Base-by-base conservation (phyloP, 2,797 vertebrate genomes). In the Nasua narica region DNA sequence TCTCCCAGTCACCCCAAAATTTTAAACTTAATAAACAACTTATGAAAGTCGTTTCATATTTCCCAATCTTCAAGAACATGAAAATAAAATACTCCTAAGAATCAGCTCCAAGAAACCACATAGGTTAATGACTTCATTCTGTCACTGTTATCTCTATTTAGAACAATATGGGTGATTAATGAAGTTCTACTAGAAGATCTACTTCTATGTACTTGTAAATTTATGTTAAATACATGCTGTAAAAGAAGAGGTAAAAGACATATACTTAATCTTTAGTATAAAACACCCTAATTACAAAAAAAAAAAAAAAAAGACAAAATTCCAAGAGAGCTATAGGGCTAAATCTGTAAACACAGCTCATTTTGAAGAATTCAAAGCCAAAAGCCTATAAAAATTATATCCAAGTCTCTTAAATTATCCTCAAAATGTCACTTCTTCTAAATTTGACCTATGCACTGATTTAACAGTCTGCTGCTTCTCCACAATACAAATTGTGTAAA, bases 181-280 rank as follows among this genome's bases (percentile, higher is more conserved):
- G 23, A n/a, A 78, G n/a, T 37, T 69, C 54, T 85, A 58, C 3
- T 21, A 21, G 62, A 92, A 95, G 50, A 92, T 43, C 7, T 56
- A 21, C 56, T 56, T 91, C 52, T 43, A 65, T n/a, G 29, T 4
- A 67, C 60, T 40, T 91, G 6, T 56, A 32, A 90, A 40, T 92
- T 52, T 56, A 84, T 54, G 27, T 77, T 60, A 97, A 91, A 46
- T n/a, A 85, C 16, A 77, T 27, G 1, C 25, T 54, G 0, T 43
- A 74, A 97, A 89, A 86, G 52, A 96, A 86, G 58, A 97, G 15
- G 52, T 54, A 93, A 74, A 40, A 89, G n/a, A 23, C 11, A 74
- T 29, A 65, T 18, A 29, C 13, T 60, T 94, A 29, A 91, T 70
- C n/a, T 72, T 77, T 56, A 81, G 14, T 70, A 56, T 46, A 89